Base-by-base conservation (phyloP, 2,888 invertebrate species). In the Macrophya alboannulata region DNA sequence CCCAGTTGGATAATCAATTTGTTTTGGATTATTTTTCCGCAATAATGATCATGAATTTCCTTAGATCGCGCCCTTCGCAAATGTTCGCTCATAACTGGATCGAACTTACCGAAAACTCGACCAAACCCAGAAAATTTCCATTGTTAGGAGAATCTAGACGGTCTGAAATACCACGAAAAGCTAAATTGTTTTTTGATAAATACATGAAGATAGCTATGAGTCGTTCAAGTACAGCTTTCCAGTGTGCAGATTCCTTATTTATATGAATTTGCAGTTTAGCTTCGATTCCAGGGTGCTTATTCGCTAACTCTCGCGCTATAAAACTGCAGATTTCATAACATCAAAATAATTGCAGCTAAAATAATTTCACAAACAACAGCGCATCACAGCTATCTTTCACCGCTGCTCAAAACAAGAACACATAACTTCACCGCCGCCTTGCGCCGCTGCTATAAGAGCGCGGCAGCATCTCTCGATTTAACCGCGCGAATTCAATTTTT, bases 81-180 rank as follows among this genome's bases (percentile, higher is more conserved):
- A 68, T 86, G 85, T 68, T 86, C 86, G 21, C 72, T 86, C 87
- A 87, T 87, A 48, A 86, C 55, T 74, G 77, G 45, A 77, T 86
- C 86, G 79, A 84, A 85, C 43, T 84, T 86, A 43, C 85, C 84
- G 17, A 87, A 62, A 51, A 86, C 65, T 87, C 79, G 43, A 87
- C 83, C 45, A 87, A 72, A 21, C 86, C 87, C 31, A 88, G 85
- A 85, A 88, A 88, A 86, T 87, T 86, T 62, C 88, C 86, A 87
- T 88, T 86, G 86, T 88, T 86, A 45, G 82, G 62, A 65, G 77
- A 85, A 72, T 82, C 86, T 17, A 86, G 40, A 37, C 79, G 84
- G 71, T 86, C 86, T 77, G 86, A 87, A 31, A 48, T 86, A 51
- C 86, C 87, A 59, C 87, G 84, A 85, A 88, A 88, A 72, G 87